phyloP scores from a whole-genome alignment of 2,797 vertebrate species.

The Mallotus villosus region DNA sequence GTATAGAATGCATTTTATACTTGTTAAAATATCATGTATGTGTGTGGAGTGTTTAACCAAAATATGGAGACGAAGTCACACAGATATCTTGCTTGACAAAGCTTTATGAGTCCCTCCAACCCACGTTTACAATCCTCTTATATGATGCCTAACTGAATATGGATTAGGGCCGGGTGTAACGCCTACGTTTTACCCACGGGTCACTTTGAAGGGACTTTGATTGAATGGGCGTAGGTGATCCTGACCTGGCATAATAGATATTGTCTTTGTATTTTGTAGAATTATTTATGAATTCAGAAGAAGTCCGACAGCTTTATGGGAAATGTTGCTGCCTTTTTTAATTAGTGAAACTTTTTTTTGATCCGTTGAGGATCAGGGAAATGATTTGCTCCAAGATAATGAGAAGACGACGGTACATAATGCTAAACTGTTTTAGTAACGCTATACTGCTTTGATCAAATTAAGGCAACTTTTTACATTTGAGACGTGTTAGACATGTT shows the following conservation, averaged over 20 bases:
- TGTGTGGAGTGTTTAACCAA: background rate
- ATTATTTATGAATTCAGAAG: background rate
- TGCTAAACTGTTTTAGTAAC: background rate
- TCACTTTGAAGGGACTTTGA: conserved; percentile 75
- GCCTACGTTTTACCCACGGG: conserved; percentile 63
- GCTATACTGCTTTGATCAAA: background rate
- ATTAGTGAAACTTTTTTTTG: background rate
- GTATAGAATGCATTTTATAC: too few relatives aligned
- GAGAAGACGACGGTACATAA: background rate
- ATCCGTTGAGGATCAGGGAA: background rate
- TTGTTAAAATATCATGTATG: background rate
- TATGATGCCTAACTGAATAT: conserved; percentile 68
- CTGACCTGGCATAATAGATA: conserved; percentile 29
- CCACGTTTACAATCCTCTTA: conserved; percentile 80
- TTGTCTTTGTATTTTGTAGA: background rate
- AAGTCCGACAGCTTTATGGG: background rate
- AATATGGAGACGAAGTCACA: background rate
- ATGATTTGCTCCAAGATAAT: background rate
- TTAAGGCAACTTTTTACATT: conserved; percentile 6
- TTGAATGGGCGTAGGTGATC: conserved; percentile 63
- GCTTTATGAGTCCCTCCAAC: conserved; percentile 53
- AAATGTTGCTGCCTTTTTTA: background rate
- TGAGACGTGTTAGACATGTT: conserved; percentile 18
- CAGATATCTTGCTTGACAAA: conserved; percentile 26
- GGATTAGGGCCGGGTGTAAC: conserved; percentile 74